Base-by-base conservation (phyloP, 1,140 invertebrate genomes). In the Phocides pigmalion region DNA sequence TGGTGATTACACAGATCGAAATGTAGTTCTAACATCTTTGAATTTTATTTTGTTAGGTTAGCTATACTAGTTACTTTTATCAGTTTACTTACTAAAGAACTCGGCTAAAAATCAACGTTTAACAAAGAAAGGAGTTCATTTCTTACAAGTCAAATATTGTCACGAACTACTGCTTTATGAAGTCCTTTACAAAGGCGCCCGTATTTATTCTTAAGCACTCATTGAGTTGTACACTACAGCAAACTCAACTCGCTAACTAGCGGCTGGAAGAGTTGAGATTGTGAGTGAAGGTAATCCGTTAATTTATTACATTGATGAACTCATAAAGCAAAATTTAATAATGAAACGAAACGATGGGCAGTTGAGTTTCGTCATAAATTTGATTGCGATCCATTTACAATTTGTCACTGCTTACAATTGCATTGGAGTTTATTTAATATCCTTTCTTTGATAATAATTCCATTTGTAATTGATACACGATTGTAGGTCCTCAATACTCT, bases 151-250 rank as follows among this genome's bases (percentile, higher is more conserved):
- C 39, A 68, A 71, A 71, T 71, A 64, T 71, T 68, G 25, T 68
- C 47, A 54, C 54, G 63, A 62, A 49, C 62, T 44, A 61, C 65
- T 64, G 67, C 20, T 68, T 71, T 68, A 64, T 49, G 35, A 65
- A 51, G 16, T 16, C 0, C n/a, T 11, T 51, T 41, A 17, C 58
- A 37, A 67, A 61, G 50, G 19, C 25, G 37, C 65, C 58, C 49
- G 65, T 67, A 67, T 67, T 67, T 67, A 56, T 67, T 54, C 42
- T 62, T 39, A 56, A 61, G 58, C 56, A 62, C 58, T 65, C 54
- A 65, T 51, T 62, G 42, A 62, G 53, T 65, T n/a, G n/a, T n/a
- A n/a, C n/a, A n/a, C n/a, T 65, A 50, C 65, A 54, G 56, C 56
- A 39, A 56, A 44, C 22, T 56, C 19, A 56, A 56, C 37, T 56